A percentile compares a stretch with the other conserved stretches of the same genome.
These are phyloP conservation scores for Drosophila erecta DNA, from an alignment of 1,140 invertebrate genomes.

Conservation along the genomic window DNA sequence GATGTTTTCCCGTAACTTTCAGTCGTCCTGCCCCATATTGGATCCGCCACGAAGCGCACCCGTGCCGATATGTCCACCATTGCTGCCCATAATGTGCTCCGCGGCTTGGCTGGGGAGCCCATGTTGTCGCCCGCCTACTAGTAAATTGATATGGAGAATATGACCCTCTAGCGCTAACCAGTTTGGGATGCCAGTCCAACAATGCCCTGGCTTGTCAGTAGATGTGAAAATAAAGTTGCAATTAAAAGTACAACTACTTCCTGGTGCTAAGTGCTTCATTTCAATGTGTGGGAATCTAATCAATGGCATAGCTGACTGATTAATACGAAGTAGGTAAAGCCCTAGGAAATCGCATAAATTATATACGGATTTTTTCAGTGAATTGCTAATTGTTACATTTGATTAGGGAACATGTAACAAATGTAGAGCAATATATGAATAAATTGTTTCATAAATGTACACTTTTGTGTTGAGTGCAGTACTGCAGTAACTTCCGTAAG, in stretches of 20 bases:
- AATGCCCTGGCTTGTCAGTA: conserved; percentile 27
- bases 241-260: conserved; percentile 10
- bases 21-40: conserved; percentile 93
- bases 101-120: conserved; percentile 88
- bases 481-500: not conserved
- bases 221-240: conserved; percentile 33
- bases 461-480: no score
- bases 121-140: conserved; percentile 87
- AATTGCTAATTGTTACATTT: no score
- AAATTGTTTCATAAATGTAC: no score
- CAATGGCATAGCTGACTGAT: no score
- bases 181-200: conserved; percentile 2
- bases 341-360: no score
- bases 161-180: not conserved
- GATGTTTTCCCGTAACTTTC: conserved; percentile 44
- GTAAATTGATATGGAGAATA: conserved; percentile 13
- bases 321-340: no score
- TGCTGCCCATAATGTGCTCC: conserved; percentile 92
- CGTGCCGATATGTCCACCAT: conserved; percentile 91
- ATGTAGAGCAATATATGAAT: no score
- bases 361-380: no score
- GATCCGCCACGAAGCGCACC: conserved; percentile 92
- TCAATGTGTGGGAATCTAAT: conserved; percentile 1
- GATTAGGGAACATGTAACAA: no score
- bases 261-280: conserved; percentile 10